A percentile compares a stretch with the other conserved stretches of the same genome.
phyloP scores from a whole-genome alignment of 37 sponge, comb jelly and placozoan species.

The Diacarnus erythraeanus region DNA sequence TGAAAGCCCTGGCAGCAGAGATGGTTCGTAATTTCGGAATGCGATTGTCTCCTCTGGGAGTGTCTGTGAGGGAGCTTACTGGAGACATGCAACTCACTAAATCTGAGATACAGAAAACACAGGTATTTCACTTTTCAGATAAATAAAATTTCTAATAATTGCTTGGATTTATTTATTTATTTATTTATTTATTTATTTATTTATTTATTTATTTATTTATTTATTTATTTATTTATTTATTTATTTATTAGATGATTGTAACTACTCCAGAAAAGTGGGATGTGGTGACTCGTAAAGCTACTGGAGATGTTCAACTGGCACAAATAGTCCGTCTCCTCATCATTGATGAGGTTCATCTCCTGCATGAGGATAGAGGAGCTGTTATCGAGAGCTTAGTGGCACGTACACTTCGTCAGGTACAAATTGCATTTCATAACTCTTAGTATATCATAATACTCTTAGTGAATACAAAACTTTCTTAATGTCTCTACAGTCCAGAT shows the following conservation, averaged over 20 bases:
- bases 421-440: too few relatives aligned
- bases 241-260: conserved; percentile 95
- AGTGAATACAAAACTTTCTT: too few relatives aligned
- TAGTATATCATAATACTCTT: too few relatives aligned
- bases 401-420: conserved; percentile 92
- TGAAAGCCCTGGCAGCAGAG: conserved; percentile 99
- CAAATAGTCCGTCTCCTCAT: conserved; percentile 93
- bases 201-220: background rate
- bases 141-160: background rate
- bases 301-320: conserved; percentile 91
- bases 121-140: conserved; percentile 38
- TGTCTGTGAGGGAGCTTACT: conserved; percentile 92
- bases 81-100: conserved; percentile 99
- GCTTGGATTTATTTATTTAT: background rate
- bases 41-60: conserved; percentile 81
- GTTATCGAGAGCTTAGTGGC: conserved; percentile 98
- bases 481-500: too few relatives aligned
- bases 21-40: conserved; percentile 90
- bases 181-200: background rate
- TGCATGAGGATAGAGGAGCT: conserved; percentile 97
- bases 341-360: conserved; percentile 96
- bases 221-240: too few relatives aligned
- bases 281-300: conserved; percentile 96
- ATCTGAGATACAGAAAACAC: conserved; percentile 87
- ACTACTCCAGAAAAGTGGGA: conserved; percentile 99